Evolutionary conservation across 1,140 invertebrate genomes (phyloP).

Genomic region (Myzus persicae): DNA sequence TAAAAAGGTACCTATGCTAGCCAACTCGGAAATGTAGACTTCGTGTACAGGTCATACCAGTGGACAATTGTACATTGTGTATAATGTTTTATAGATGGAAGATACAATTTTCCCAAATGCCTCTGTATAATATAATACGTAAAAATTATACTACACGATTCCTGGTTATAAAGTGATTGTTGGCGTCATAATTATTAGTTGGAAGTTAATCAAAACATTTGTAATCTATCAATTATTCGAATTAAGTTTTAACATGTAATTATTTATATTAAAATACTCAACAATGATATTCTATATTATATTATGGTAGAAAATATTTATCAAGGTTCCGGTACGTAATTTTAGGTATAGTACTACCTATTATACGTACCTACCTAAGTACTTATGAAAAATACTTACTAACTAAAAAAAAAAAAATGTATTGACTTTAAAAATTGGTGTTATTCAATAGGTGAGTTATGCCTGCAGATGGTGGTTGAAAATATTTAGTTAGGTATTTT

Average conservation of each 20-base stretch:
- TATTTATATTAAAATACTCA: not conserved
- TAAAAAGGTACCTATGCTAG: not conserved
- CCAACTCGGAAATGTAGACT: not conserved
- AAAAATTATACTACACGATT: not conserved
- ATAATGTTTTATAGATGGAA: not conserved
- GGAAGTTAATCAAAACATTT: constrained; percentile 4
- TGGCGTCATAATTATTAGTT: not conserved
- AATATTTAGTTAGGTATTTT: not conserved
- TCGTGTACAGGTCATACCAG: not conserved
- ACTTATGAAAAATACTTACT: not conserved
- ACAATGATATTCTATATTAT: not conserved
- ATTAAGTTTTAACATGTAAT: not conserved
- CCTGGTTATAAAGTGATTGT: not conserved
- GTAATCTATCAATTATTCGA: not conserved
- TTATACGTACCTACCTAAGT: too few relatives aligned
- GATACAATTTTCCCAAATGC: not conserved
- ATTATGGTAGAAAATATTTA: not conserved
- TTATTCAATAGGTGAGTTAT: not conserved
- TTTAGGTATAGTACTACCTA: not conserved
- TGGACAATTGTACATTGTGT: not conserved
- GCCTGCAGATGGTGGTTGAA: not conserved
- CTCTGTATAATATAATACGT: not conserved
- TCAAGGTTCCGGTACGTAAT: not conserved
- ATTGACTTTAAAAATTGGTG: not conserved
- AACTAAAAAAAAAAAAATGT: not conserved